These are phyloP conservation scores for Meliscaeva auricollis DNA, from an alignment of 2,888 invertebrate genomes.

Conservation along the genomic window DNA sequence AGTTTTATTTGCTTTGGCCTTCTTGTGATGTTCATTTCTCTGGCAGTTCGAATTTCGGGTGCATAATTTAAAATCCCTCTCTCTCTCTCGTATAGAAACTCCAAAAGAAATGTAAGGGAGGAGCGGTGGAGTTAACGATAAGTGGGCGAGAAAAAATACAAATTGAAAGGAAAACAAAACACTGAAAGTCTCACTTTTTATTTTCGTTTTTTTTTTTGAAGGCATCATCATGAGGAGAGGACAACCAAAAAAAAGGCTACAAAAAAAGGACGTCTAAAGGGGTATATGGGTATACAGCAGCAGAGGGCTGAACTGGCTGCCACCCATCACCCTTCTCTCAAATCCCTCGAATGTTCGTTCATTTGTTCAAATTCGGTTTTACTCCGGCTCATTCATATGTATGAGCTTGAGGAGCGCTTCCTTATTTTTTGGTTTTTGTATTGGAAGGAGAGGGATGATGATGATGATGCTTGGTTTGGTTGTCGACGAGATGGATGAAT, in stretches of 20 bases:
- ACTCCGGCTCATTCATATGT: constrained; percentile 74
- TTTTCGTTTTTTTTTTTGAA: constrained; percentile 42
- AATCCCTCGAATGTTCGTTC: constrained; percentile 57
- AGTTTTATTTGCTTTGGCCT: constrained; percentile 9
- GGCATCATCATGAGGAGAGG: constrained; percentile 40
- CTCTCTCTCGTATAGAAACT: not conserved
- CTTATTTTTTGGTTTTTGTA: not conserved
- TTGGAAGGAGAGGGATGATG: not conserved
- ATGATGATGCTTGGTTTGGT: constrained; percentile 38
- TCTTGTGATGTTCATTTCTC: constrained; percentile 26
- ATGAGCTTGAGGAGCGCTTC: constrained; percentile 60
- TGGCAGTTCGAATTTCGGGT: constrained; percentile 21
- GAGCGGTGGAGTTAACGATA: constrained; percentile 51
- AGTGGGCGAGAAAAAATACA: constrained; percentile 80
- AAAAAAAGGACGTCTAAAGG: constrained; percentile 44
- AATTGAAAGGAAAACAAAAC: constrained; percentile 83
- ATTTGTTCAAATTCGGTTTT: constrained; percentile 73
- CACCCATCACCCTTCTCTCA: not conserved
- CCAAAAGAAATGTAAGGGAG: constrained; percentile 21
- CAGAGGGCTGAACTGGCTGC: constrained; percentile 38
- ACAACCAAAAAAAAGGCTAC: constrained; percentile 62
- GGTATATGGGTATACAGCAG: constrained; percentile 14
- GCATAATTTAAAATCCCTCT: constrained; percentile 26
- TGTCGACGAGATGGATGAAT: constrained; percentile 72
- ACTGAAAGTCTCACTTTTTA: constrained; percentile 76